Evolutionary conservation across 2,888 invertebrate species (phyloP).

Genomic region (Epicampocera succincta): DNA sequence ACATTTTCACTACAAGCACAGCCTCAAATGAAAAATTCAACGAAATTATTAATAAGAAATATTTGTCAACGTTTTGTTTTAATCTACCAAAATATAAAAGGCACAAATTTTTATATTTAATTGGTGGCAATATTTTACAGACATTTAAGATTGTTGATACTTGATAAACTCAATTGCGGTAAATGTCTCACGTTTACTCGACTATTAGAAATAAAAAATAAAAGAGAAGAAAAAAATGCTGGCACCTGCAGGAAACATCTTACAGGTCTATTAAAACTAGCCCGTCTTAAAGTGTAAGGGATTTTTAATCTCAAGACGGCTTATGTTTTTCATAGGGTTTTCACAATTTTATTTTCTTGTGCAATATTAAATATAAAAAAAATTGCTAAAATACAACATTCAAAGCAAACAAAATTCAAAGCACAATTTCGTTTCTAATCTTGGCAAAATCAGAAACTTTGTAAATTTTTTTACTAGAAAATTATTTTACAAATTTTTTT

Average conservation of each 20-base stretch:
- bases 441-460: no score
- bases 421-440: no score
- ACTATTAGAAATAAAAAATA: slow-evolving; percentile 14
- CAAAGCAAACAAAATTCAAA: no score
- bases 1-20: slow-evolving; percentile 48
- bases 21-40: slow-evolving; percentile 18
- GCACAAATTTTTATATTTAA: slow-evolving; percentile 53
- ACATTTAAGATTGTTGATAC: slow-evolving; percentile 55
- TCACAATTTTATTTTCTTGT: no score
- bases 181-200: slow-evolving; percentile 63
- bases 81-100: slow-evolving; percentile 28
- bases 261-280: not conserved
- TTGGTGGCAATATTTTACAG: slow-evolving; percentile 62
- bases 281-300: no score
- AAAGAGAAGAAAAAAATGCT: not conserved
- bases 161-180: slow-evolving; percentile 56
- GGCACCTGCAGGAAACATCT: not conserved
- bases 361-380: no score
- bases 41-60: slow-evolving; percentile 62
- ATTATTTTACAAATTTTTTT: no score
- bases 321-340: no score
- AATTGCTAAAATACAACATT: no score
- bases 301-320: no score
- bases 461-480: no score
- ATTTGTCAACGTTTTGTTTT: slow-evolving; percentile 63